Evolutionary conservation across 2,888 invertebrate species (phyloP), one percentile per base, ranked within the genome.

Genomic region (Synanthedon andrenaeformis): DNA sequence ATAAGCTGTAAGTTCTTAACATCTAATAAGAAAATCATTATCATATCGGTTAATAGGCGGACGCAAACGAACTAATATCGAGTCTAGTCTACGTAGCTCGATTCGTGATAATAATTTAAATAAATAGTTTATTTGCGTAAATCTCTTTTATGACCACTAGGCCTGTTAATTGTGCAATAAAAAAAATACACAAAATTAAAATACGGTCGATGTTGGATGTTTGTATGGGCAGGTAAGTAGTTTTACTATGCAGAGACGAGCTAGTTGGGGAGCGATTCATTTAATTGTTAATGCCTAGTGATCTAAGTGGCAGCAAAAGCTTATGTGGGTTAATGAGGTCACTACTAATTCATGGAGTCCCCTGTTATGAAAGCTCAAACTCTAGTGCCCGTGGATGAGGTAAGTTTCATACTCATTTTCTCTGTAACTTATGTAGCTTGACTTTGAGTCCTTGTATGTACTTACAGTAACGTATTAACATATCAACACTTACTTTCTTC

Each of bases 251-350:
- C 4, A 14, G 49, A 10, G 49, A 49, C 11, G 49, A 10, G 17
- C 59, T 62, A 63, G 63, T 57, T 60, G 23, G 62, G 65, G 70
- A 67, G 72, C 69, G 68, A 75, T 74, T 76, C 76, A 74, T 79
- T 82, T 76, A 76, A 80, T 81, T 79, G 77, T 79, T 79, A 80
- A 81, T 75, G 71, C 73, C 65, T 72, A 74, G 73, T 76, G 76
- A 79, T 80, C 76, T 77, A 73, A 74, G 70, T 62, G 62, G 53
- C 66, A 66, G 66, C 67, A 62, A 61, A 58, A 64, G 70, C 74
- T 75, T 74, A 77, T 82, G 70, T 79, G 77, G 81, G 80, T 81
- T 84, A 85, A 85, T 83, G 82, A 81, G 82, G 77, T 76, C 72
- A 64, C 74, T 70, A 72, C 76, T 82, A 82, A 83, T 82, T 82